Conservation (phyloP, 2,113 vertebrate genomes). For the Ptilorrhoa leucosticta region DNA sequence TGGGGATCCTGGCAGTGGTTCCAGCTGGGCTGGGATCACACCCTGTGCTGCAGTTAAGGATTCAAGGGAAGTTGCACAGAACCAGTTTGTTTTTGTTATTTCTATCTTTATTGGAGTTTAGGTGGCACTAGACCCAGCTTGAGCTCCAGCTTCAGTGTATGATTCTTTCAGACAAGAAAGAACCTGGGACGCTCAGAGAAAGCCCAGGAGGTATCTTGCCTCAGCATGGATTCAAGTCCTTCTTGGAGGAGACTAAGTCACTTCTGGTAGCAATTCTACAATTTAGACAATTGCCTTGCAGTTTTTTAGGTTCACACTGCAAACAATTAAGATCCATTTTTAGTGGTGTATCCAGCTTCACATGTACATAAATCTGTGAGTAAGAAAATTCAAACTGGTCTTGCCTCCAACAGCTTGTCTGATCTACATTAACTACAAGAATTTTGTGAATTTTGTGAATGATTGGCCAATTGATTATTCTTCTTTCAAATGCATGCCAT, state of each 20-base stretch:
- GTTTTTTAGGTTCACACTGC: not conserved
- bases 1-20: not conserved
- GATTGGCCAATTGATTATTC: not conserved
- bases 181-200: not conserved
- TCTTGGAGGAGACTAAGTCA: not conserved
- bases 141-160: not conserved
- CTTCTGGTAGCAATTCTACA: not conserved
- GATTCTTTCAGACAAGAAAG: not conserved
- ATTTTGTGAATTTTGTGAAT: no score
- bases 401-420: not conserved
- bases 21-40: not conserved
- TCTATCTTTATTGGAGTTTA: not conserved
- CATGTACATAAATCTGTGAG: not conserved
- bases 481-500: not conserved
- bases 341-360: not conserved
- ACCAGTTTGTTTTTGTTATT: not conserved
- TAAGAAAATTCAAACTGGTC: not conserved
- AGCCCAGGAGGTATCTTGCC: not conserved
- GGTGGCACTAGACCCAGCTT: not conserved
- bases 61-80: not conserved
- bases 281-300: not conserved
- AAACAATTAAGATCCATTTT: not conserved
- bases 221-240: not conserved
- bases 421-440: not conserved
- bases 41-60: not conserved